phyloP scores from a whole-genome alignment of 2,888 invertebrate genomes.

The Noctua fimbriata region DNA sequence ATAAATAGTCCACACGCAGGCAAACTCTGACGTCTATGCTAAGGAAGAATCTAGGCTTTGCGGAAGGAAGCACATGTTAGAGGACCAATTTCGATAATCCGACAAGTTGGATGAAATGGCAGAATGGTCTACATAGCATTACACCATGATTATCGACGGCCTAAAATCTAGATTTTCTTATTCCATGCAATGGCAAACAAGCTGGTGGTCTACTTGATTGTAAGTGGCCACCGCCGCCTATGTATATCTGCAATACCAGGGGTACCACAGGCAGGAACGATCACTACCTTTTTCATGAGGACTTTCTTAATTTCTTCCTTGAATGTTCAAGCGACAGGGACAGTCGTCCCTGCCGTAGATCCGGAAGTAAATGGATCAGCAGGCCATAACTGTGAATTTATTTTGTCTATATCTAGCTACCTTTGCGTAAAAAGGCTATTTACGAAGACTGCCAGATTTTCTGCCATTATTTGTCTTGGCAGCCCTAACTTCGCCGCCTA shows the following conservation, averaged over 20 bases:
- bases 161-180: background rate
- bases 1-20: background rate
- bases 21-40: constrained; percentile 5
- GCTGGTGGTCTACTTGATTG: background rate
- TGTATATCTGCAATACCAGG: background rate
- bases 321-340: background rate
- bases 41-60: no score
- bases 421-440: background rate
- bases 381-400: background rate
- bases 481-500: background rate
- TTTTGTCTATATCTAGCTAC: no score
- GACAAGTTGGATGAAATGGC: background rate
- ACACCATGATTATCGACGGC: background rate
- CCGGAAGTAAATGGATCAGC: background rate
- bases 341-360: background rate
- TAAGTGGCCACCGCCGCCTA: background rate
- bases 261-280: background rate
- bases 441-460: background rate
- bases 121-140: background rate
- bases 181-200: background rate
- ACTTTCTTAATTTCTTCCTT: background rate
- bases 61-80: background rate
- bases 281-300: background rate
- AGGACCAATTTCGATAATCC: background rate
- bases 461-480: background rate